Evolutionary conservation across 2,113 vertebrate species (phyloP).

Genomic region (Pheucticus melanocephalus): DNA sequence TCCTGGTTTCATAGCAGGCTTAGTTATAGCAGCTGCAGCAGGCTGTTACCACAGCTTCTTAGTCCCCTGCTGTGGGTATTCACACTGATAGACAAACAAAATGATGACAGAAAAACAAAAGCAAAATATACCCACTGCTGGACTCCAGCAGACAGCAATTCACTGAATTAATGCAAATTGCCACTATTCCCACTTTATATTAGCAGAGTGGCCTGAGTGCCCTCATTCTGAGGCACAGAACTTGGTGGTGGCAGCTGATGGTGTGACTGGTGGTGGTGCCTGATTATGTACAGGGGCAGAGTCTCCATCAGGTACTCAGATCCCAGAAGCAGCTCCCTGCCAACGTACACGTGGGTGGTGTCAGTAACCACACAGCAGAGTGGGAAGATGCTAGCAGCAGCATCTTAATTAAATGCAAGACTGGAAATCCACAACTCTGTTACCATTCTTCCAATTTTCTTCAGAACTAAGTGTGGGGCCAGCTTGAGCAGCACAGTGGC

Average conservation of each 20-base stretch:
- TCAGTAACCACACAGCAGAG: neutral
- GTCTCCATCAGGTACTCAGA: neutral
- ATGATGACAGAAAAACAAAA: neutral
- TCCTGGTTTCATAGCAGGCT: neutral
- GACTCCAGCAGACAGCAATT: neutral
- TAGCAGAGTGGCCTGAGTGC: neutral
- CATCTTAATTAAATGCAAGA: neutral
- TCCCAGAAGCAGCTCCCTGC: neutral
- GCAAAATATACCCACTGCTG: neutral
- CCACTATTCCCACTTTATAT: neutral
- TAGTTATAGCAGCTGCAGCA: neutral
- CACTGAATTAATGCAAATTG: neutral
- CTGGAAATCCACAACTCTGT: neutral
- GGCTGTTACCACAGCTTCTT: neutral
- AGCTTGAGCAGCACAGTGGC: neutral
- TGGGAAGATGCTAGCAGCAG: neutral
- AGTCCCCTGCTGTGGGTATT: neutral
- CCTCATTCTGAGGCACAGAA: neutral
- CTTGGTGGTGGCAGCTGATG: neutral
- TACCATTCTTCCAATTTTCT: neutral
- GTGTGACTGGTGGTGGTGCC: neutral
- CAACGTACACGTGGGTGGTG: accelerated
- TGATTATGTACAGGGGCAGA: neutral
- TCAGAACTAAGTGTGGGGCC: neutral
- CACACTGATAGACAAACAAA: neutral